phyloP scores from a whole-genome alignment of 2,888 invertebrate species.

The Drosophila fulvimacula region DNA sequence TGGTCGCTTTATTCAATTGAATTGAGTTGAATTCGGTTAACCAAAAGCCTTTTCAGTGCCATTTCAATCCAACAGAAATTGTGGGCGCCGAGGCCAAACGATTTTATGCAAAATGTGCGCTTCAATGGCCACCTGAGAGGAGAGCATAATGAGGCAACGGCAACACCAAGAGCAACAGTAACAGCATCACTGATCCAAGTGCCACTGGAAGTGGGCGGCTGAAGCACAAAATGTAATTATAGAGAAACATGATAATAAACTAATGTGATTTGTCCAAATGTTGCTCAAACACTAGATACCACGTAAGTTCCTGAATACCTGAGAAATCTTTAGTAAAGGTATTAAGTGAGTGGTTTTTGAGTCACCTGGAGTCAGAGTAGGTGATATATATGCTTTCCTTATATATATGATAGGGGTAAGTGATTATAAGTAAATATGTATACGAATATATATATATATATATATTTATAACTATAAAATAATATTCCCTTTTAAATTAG shows the following conservation, averaged over 20 bases:
- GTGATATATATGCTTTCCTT: too few species aligned
- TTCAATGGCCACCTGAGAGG: constrained; percentile 56
- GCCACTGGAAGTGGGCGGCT: constrained; percentile 33
- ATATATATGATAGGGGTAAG: neutral
- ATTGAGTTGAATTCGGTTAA: constrained; percentile 66
- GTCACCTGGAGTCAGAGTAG: neutral
- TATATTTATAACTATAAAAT: neutral
- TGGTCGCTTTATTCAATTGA: constrained; percentile 59
- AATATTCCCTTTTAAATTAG: neutral
- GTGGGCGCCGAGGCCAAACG: constrained; percentile 32
- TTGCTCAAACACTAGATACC: constrained; percentile 19
- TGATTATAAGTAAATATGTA: neutral
- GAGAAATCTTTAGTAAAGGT: neutral
- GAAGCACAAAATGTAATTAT: constrained; percentile 41
- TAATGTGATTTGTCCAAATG: neutral
- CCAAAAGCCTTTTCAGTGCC: constrained; percentile 60
- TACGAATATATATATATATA: neutral
- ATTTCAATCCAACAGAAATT: constrained; percentile 59
- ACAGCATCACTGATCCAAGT: constrained; percentile 47
- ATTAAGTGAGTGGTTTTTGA: neutral
- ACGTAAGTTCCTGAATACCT: neutral
- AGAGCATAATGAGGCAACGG: constrained; percentile 54
- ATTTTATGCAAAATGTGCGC: constrained; percentile 47
- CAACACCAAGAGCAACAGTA: constrained; percentile 36
- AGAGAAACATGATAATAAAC: constrained; percentile 31